These are phyloP conservation scores for Trachemys scripta DNA, from an alignment of 2,113 vertebrate species.

Conservation along the genomic window DNA sequence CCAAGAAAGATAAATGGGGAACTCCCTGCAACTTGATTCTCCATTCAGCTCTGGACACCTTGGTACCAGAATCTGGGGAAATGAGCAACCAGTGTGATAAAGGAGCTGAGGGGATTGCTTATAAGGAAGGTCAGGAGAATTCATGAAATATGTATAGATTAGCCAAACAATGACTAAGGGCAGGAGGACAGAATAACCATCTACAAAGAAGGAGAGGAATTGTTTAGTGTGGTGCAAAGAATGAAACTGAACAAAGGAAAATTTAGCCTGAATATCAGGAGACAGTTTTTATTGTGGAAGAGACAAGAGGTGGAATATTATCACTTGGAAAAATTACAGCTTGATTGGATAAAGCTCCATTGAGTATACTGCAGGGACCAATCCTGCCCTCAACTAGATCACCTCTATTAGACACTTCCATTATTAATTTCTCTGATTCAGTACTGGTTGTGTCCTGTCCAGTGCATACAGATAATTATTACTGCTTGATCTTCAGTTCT, in stretches of 20 bases:
- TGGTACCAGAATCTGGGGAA: neutral
- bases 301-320: neutral
- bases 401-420: neutral
- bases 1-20: conserved; percentile 12
- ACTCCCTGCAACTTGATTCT: neutral
- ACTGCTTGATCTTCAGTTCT: neutral
- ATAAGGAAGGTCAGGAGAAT: conserved; percentile 1
- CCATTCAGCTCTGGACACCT: neutral
- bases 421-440: neutral
- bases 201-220: neutral
- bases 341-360: neutral
- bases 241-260: neutral
- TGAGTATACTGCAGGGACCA: neutral
- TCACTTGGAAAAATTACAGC: neutral
- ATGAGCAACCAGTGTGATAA: neutral
- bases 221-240: neutral
- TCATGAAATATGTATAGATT: neutral
- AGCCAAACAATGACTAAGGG: neutral
- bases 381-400: neutral
- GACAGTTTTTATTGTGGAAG: rapidly evolving
- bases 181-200: conserved; percentile 24
- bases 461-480: neutral
- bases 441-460: neutral
- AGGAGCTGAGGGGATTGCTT: neutral
- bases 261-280: neutral